Conservation (phyloP, 92 coral and sea anemone species). For the Zoanthus solanderi region DNA sequence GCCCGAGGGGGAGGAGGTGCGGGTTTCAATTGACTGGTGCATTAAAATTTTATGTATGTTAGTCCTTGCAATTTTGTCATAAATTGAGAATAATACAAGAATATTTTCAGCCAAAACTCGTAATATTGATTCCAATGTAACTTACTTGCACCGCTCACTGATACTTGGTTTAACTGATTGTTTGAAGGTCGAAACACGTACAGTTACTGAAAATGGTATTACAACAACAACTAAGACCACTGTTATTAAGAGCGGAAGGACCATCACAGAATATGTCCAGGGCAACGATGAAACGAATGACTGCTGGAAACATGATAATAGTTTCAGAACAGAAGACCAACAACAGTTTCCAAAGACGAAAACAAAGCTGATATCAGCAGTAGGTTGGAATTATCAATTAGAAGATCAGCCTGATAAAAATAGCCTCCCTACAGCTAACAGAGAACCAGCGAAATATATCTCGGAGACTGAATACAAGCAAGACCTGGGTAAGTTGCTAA, state of each 20-base stretch:
- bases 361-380: background rate
- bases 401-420: background rate
- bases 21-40: too few relatives aligned
- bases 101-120: too few relatives aligned
- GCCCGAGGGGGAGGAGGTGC: too few relatives aligned
- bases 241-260: background rate
- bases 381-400: background rate
- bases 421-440: background rate
- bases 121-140: too few relatives aligned
- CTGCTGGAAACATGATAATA: background rate
- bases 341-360: background rate
- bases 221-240: background rate
- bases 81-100: too few relatives aligned
- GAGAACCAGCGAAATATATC: background rate
- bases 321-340: background rate
- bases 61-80: too few relatives aligned
- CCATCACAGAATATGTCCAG: background rate
- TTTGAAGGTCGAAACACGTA: background rate
- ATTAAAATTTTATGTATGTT: too few relatives aligned
- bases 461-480: background rate
- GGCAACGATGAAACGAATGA: background rate
- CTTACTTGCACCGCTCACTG: too few relatives aligned
- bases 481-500: background rate
- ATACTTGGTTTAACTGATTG: too few relatives aligned
- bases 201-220: background rate